A percentile compares a stretch with the other conserved stretches of the same genome.
Conservation (phyloP, 2,888 invertebrate species). For the Phlogophora meticulosa region DNA sequence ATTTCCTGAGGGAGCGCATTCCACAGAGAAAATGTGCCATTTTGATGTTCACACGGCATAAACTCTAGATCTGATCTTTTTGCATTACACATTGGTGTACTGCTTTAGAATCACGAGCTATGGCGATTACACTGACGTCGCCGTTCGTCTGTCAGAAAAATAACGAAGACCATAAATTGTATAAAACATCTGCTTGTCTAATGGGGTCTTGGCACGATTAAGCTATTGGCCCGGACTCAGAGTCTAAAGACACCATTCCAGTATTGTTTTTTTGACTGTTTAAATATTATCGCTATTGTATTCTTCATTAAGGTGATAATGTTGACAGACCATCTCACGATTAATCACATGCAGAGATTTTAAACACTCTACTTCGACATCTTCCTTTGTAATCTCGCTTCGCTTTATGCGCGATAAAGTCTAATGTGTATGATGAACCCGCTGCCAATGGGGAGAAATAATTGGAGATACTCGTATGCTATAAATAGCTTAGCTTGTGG, state of each 20-base stretch:
- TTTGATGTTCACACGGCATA: too few relatives aligned
- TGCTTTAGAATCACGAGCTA: not conserved
- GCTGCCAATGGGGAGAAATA: conserved; percentile 41
- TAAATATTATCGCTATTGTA: not conserved
- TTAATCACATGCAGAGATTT: conserved; percentile 27
- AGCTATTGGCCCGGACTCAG: not conserved
- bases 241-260: conserved; percentile 30
- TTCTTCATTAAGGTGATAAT: conserved; percentile 17
- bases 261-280: not conserved
- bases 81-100: too few relatives aligned
- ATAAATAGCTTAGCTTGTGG: conserved; percentile 52
- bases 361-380: conserved; percentile 19
- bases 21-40: too few relatives aligned
- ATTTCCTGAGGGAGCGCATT: too few relatives aligned
- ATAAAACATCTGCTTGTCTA: conserved; percentile 19
- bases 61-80: too few relatives aligned
- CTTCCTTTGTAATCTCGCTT: conserved; percentile 32
- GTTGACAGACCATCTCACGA: conserved; percentile 19
- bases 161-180: conserved; percentile 20
- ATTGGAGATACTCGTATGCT: conserved; percentile 40
- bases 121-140: too few relatives aligned
- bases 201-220: conserved; percentile 23
- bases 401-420: conserved; percentile 43
- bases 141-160: not conserved
- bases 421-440: conserved; percentile 49